Evolutionary conservation across 1,140 invertebrate species (phyloP).

Genomic region (Hermetia illucens): DNA sequence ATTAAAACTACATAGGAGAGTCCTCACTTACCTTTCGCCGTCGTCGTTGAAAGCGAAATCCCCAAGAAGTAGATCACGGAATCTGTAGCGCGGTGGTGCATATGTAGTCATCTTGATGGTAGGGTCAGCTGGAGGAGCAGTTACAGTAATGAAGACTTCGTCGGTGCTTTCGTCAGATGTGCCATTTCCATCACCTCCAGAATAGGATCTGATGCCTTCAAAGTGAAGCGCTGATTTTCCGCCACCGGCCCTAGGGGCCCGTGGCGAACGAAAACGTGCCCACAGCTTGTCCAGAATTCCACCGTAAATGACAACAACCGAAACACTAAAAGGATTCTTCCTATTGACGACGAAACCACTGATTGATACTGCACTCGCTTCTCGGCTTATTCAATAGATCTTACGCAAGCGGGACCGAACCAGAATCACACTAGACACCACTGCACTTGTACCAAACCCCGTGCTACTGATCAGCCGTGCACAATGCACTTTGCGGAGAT

Average conservation of each 20-base stretch:
- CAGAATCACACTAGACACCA: not conserved
- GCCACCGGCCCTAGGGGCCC: constrained; percentile 30
- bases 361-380: not conserved
- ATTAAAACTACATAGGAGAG: not conserved
- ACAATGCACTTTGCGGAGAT: too few species aligned
- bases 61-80: constrained; percentile 61
- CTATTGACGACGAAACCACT: too few species aligned
- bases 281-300: constrained; percentile 21
- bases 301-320: not conserved
- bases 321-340: not conserved
- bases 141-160: constrained; percentile 28
- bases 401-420: not conserved
- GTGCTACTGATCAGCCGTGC: too few species aligned
- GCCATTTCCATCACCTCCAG: constrained; percentile 3
- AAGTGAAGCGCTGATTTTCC: constrained; percentile 23
- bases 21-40: constrained; percentile 47
- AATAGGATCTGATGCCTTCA: not conserved
- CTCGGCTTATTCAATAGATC: not conserved
- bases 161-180: constrained; percentile 11
- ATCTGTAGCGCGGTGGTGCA: constrained; percentile 42
- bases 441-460: too few species aligned
- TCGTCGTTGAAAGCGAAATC: constrained; percentile 66
- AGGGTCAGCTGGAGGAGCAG: constrained; percentile 3
- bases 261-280: constrained; percentile 28
- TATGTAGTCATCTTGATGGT: constrained; percentile 23